Percentiles rank a stretch among this genome's conserved stretches.
Conservation (phyloP, 2,888 invertebrate genomes). For the Diadromus collaris region DNA sequence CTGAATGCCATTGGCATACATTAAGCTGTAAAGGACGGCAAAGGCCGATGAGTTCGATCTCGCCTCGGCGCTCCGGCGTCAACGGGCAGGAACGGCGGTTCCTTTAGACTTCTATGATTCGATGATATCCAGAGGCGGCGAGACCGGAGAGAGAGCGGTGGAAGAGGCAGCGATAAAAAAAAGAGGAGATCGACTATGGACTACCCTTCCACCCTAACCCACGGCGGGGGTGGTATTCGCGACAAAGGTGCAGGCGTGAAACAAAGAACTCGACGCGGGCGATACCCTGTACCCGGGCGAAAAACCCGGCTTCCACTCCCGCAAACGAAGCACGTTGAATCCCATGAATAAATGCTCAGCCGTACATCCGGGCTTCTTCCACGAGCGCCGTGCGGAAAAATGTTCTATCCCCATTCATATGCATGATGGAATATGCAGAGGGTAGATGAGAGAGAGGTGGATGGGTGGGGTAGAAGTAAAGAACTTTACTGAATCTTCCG, state of each 20-base stretch:
- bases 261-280: conserved; percentile 55
- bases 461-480: conserved; percentile 24
- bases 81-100: conserved; percentile 31
- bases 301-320: conserved; percentile 51
- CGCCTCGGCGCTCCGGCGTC: not conserved
- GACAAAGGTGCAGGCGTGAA: conserved; percentile 58
- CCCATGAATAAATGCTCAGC: conserved; percentile 63
- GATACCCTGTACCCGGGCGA: conserved; percentile 30
- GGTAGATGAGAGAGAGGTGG: conserved; percentile 44
- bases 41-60: conserved; percentile 17
- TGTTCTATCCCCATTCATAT: conserved; percentile 73
- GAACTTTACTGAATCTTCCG: conserved; percentile 58
- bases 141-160: not conserved
- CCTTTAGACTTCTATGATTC: conserved; percentile 47
- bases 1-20: conserved; percentile 39
- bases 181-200: conserved; percentile 6
- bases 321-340: conserved; percentile 63
- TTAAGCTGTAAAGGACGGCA: conserved; percentile 16
- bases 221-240: conserved; percentile 20
- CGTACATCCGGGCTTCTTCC: conserved; percentile 61
- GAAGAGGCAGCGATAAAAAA: conserved; percentile 27
- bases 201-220: too few relatives aligned
- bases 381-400: conserved; percentile 56
- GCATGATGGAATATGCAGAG: conserved; percentile 73
- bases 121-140: conserved; percentile 46